Base-by-base conservation (phyloP, 1,140 invertebrate species). In the Muscidifurax raptorellus region DNA sequence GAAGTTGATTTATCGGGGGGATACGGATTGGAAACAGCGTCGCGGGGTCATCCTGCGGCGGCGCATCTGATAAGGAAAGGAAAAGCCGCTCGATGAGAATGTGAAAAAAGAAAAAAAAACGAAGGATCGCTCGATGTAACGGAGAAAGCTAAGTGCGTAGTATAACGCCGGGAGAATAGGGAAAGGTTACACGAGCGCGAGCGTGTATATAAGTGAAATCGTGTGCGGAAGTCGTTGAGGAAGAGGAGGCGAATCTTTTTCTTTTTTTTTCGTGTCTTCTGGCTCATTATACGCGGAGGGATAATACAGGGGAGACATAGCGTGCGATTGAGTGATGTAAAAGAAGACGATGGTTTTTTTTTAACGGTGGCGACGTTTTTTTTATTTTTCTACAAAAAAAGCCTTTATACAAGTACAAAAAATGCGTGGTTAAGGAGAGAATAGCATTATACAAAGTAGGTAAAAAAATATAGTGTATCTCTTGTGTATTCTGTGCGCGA, bases 391-490 rank as follows among this genome's bases (percentile, higher is more conserved):
- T 90, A 91, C 88, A 92, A 92, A 93, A 90, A 92, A 86, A 93
- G 92, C 92, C 92, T 93, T 93, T 93, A 93, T 93, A 93, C 91
- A 93, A 92, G 90, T 93, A 92, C 81, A 93, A 92, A 91, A 92
- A 90, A 91, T 92, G 91, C 92, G 89, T 91, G 89, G 88, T 91
- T 92, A 91, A 90, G 82, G 84, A 89, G 18, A 83, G 83, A 84
- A 76, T 79, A 89, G 86, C 86, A 86, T 90, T 90, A 86, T 81
- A 85, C 86, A 87, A 87, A 88, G 18, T 59, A 59, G 44, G 88
- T 86, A 89, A 92, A 86, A 91, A 92, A 91, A 59, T 59, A 91
- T 90, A 90, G 84, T 86, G 88, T 86, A 77, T 88, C 77, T 75
- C 36, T 28, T 75, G 40, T 82, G 59, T 67, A n/a, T 47, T 44